Base-by-base conservation (phyloP, 2,113 vertebrate species). In the Noturus placidus region DNA sequence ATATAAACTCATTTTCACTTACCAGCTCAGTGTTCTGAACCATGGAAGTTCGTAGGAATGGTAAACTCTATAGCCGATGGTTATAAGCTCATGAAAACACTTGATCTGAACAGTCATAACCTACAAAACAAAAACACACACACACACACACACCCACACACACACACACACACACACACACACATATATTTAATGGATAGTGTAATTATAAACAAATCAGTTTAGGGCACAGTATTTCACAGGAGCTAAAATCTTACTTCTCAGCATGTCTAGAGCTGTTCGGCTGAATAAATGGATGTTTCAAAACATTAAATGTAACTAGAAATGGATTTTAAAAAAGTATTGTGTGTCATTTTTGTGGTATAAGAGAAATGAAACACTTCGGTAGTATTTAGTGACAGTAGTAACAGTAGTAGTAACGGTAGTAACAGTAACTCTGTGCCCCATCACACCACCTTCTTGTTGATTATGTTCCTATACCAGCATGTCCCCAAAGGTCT, bases 81-180 rank as follows among this genome's bases (percentile, higher is more conserved):
- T 97, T 93, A 99, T 99, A 88, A 99, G 99, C 93, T 99, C 98
- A 0, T 99, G 98, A 93, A 98, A 99, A 91, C 98, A 99, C 87
- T 99, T 99, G 92, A 99, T 98, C 89, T 99, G 98, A 91, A 99
- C 95, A 78, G 93, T 94, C 94, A 99, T 95, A 82, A 99, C 98
- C 98, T 99, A 87, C 7, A n/a, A 86, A 82, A 89, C 85, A 94
- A 50, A 91, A 91, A 42, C 3, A 52, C 46, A 30, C 9, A 65
- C n/a, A 92, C 92, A 86, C 74, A 84, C 89, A 56, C 54, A 50
- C 30, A 84, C 89, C 46, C 52, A 46, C 38, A 85, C n/a, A 30
- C 9, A 65, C n/a, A 92, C 92, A 86, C 74, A 84, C 89, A 56
- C 59, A 61, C 20, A 33, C 10, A 67, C n/a, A 92, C 92, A 86